Evolutionary conservation across 2,113 vertebrate species (phyloP).

Genomic region (Macquaria ambigua): DNA sequence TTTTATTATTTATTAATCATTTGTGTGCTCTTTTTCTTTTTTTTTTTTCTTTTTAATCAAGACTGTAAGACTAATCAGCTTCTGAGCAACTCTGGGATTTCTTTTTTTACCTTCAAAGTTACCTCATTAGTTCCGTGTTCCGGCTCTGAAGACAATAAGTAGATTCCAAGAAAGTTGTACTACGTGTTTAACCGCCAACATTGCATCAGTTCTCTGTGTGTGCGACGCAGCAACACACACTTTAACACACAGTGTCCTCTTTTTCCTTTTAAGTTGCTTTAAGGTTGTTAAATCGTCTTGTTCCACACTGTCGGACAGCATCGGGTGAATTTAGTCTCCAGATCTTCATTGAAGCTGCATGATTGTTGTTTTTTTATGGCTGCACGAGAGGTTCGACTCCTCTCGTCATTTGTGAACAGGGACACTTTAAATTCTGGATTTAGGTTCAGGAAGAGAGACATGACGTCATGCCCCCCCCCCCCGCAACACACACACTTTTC

Average conservation of each 20-base stretch:
- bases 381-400: not conserved
- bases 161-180: constrained; percentile 5
- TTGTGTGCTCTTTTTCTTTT: no score
- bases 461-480: constrained; percentile 29
- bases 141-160: not conserved
- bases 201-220: not conserved
- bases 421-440: constrained; percentile 12
- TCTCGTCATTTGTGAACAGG: not conserved
- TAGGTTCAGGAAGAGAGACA: constrained; percentile 20
- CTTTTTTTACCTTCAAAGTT: not conserved
- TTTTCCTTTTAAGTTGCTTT: not conserved
- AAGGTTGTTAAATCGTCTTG: not conserved
- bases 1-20: not conserved
- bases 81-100: not conserved
- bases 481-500: constrained; percentile 6
- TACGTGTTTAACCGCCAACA: not conserved
- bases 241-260: not conserved
- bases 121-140: constrained; percentile 11
- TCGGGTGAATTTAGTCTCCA: not conserved
- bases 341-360: not conserved
- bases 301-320: not conserved
- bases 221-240: not conserved
- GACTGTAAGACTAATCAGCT: not conserved
- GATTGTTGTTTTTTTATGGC: not conserved
- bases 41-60: not conserved